These are phyloP conservation scores for Empidonax alnorum DNA, from an alignment of 2,113 vertebrate species.

Conservation along the genomic window DNA sequence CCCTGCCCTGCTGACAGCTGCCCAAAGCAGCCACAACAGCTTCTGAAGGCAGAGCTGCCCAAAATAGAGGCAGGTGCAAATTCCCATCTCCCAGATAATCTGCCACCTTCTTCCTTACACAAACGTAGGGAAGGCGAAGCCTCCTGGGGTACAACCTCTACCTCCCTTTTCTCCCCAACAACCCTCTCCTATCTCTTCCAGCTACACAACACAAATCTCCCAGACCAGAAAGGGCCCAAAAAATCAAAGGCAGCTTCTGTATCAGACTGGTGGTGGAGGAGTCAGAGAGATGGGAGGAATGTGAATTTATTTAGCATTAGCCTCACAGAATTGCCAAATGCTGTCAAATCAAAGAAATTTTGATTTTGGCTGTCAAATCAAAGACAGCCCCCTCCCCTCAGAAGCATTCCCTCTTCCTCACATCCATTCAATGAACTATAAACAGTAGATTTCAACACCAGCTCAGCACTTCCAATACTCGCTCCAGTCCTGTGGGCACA, in stretches of 20 bases:
- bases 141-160: neutral
- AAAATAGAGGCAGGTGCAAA: neutral
- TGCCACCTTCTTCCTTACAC: neutral
- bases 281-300: neutral
- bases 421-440: neutral
- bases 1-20: neutral
- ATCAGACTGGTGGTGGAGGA: neutral
- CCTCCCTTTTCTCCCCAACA: neutral
- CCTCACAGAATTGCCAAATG: neutral
- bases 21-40: neutral
- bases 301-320: neutral
- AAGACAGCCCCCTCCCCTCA: neutral
- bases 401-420: neutral
- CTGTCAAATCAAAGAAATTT: neutral
- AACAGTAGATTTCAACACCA: neutral
- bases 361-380: neutral
- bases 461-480: neutral
- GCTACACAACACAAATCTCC: rapidly evolving
- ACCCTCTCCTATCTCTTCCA: neutral
- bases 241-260: neutral
- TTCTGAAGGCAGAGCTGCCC: neutral
- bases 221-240: neutral
- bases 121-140: rapidly evolving
- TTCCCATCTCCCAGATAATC: neutral
- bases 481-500: neutral